phyloP scores from a whole-genome alignment of 2,888 invertebrate genomes.

The Automeris io region DNA sequence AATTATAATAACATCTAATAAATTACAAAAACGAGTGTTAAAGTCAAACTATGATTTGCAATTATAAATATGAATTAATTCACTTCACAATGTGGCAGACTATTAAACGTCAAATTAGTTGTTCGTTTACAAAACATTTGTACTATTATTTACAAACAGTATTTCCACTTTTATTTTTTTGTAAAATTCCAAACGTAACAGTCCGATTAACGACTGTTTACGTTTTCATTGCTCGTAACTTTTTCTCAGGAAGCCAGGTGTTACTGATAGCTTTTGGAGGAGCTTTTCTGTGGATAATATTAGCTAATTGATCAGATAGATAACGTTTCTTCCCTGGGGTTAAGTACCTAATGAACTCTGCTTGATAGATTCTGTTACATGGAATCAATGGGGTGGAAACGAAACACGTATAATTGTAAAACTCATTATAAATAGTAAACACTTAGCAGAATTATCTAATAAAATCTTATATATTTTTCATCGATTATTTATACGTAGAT shows the following conservation, averaged over 20 bases:
- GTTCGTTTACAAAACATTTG: conserved; percentile 25
- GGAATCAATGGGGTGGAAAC: background rate
- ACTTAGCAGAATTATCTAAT: no score
- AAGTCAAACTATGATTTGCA: background rate
- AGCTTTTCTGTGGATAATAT: conserved; percentile 23
- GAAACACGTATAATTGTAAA: background rate
- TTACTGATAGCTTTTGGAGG: conserved; percentile 39
- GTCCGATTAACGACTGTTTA: conserved; percentile 29
- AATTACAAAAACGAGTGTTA: background rate
- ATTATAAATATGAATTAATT: conserved; percentile 3
- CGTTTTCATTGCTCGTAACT: conserved; percentile 18
- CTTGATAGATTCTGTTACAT: background rate
- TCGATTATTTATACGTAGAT: no score
- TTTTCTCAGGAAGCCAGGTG: conserved; percentile 33
- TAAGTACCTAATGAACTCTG: background rate
- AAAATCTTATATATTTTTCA: no score
- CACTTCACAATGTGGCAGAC: conserved; percentile 4
- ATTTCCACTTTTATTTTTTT: conserved; percentile 26
- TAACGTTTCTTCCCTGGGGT: conserved; percentile 39
- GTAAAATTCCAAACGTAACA: conserved; percentile 29
- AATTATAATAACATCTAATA: background rate
- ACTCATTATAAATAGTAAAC: background rate
- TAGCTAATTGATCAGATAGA: conserved; percentile 44
- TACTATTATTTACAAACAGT: conserved; percentile 37
- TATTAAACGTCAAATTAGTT: conserved; percentile 10